Conservation (phyloP, 2,888 invertebrate species). For the Orchesellides sinensis region DNA sequence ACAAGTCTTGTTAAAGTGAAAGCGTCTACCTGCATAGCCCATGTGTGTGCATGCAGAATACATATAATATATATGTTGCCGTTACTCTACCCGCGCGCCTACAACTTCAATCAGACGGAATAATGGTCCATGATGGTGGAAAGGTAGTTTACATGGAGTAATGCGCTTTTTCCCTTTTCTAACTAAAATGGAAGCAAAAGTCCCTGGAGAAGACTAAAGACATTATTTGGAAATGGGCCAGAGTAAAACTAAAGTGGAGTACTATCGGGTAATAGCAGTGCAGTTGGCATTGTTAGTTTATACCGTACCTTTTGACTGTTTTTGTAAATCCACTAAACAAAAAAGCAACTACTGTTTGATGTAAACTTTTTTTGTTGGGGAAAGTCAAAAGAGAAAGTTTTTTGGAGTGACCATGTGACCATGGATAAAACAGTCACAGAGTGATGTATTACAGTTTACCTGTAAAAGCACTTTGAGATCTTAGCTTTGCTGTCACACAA, state of each 20-base stretch:
- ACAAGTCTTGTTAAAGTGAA: slow-evolving; percentile 48
- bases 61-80: too few species aligned
- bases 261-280: too few species aligned
- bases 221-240: slow-evolving; percentile 65
- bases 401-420: neutral
- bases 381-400: neutral
- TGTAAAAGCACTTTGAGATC: slow-evolving; percentile 56
- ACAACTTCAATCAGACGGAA: slow-evolving; percentile 34
- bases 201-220: slow-evolving; percentile 51
- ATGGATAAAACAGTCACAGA: neutral
- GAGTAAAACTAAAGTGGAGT: neutral
- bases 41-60: too few species aligned
- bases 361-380: neutral
- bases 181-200: slow-evolving; percentile 46
- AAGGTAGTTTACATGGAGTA: slow-evolving; percentile 29
- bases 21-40: neutral
- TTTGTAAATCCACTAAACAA: too few species aligned
- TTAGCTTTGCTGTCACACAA: neutral
- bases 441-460: slow-evolving; percentile 58
- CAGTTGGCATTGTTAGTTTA: too few species aligned
- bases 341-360: too few species aligned
- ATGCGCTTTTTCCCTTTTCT: neutral
- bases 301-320: too few species aligned
- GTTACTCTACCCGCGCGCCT: neutral
- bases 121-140: slow-evolving; percentile 32